Evolutionary conservation across 2,888 invertebrate species (phyloP).

Genomic region (Cylindroiulus punctatus): DNA sequence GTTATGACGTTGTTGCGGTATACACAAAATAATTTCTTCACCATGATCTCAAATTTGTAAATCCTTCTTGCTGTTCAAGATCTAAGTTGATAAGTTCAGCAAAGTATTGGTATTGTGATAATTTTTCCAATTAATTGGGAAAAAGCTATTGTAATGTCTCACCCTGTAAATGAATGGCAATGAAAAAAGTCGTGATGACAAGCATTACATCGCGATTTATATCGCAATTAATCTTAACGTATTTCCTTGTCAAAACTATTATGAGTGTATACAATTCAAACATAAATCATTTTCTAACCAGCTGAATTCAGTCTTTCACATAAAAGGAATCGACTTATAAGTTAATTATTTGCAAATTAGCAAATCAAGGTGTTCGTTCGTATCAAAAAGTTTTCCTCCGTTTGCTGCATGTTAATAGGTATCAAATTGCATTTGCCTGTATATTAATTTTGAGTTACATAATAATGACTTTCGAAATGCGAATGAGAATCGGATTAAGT

Average conservation of each 20-base stretch:
- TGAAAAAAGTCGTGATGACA: neutral
- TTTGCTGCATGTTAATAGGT: neutral
- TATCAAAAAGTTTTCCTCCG: neutral
- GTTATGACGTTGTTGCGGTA: too few species aligned
- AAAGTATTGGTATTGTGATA: too few species aligned
- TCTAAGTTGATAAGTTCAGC: too few species aligned
- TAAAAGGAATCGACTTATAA: neutral
- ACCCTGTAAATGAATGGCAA: too few species aligned
- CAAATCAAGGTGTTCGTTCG: neutral
- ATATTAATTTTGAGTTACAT: neutral
- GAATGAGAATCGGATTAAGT: too few species aligned
- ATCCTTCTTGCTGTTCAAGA: too few species aligned
- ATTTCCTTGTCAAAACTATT: slow-evolving; percentile 14
- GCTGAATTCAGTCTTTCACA: neutral
- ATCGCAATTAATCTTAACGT: neutral
- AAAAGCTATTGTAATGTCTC: too few species aligned
- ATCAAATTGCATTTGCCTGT: neutral
- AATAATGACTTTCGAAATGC: too few species aligned
- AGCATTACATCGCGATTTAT: neutral
- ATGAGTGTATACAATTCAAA: neutral
- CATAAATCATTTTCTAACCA: neutral
- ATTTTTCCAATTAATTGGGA: too few species aligned
- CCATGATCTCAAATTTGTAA: too few species aligned
- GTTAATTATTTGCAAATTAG: neutral
- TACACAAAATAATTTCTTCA: too few species aligned